Evolutionary conservation across 2,888 invertebrate species (phyloP).

Genomic region (Augochlorella aurata): DNA sequence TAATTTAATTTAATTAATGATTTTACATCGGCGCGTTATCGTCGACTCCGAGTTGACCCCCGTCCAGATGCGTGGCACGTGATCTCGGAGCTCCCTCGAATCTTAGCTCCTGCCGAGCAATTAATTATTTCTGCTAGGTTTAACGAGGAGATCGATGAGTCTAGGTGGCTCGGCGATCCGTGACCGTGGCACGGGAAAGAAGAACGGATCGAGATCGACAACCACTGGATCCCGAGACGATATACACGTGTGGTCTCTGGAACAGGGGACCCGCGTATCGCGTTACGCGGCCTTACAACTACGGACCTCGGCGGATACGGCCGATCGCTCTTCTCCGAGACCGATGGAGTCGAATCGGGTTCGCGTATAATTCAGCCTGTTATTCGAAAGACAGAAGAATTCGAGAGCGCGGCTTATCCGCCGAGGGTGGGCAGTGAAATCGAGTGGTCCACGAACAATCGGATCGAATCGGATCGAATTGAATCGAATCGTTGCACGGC

Average conservation of each 20-base stretch:
- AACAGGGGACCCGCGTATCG: conserved; percentile 55
- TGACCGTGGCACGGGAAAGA: conserved; percentile 48
- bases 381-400: conserved; percentile 22
- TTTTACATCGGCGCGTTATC: too few relatives aligned
- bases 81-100: background rate
- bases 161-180: conserved; percentile 62
- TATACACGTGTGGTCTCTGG: conserved; percentile 69
- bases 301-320: conserved; percentile 36
- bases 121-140: background rate
- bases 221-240: conserved; percentile 56
- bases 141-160: background rate
- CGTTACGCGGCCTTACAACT: conserved; percentile 60
- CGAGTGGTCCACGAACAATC: conserved; percentile 30
- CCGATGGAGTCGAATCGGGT: conserved; percentile 28
- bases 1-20: too few relatives aligned
- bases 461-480: conserved; percentile 6
- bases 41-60: background rate
- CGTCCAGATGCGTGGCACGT: too few relatives aligned
- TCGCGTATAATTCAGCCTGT: conserved; percentile 22
- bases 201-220: conserved; percentile 57
- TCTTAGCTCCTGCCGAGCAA: background rate
- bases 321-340: conserved; percentile 27
- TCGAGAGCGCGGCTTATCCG: background rate
- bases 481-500: conserved; percentile 28
- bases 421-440: conserved; percentile 14